A percentile compares a stretch with the other conserved stretches of the same genome.
These are phyloP conservation scores for Pituophis catenifer DNA, from an alignment of 2,113 vertebrate genomes.

Conservation along the genomic window DNA sequence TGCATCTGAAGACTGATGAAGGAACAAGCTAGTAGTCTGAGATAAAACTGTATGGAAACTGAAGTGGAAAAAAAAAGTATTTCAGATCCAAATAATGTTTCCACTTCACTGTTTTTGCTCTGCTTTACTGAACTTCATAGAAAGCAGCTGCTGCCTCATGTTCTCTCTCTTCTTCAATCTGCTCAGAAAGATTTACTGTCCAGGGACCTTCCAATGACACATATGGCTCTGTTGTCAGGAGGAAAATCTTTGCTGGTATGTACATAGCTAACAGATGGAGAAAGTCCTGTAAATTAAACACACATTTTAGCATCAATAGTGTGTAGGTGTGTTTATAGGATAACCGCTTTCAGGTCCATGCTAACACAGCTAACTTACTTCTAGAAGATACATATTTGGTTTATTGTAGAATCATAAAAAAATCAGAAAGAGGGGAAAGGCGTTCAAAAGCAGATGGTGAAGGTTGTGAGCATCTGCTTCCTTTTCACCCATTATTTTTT, in stretches of 20 bases:
- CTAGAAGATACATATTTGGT: constrained; percentile 55
- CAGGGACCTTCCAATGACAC: constrained; percentile 56
- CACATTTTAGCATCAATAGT: constrained; percentile 46
- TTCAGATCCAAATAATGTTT: constrained; percentile 49
- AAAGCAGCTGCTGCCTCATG: constrained; percentile 35
- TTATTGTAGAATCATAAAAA: constrained; percentile 34
- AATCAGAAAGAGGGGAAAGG: constrained; percentile 18
- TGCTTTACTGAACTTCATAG: constrained; percentile 53
- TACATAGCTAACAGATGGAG: constrained; percentile 58
- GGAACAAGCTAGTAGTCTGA: constrained; percentile 40
- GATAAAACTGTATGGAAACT: constrained; percentile 37
- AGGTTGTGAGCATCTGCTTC: constrained; percentile 7
- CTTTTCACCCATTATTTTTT: neutral
- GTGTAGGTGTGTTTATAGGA: constrained; percentile 21
- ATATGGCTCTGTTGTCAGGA: constrained; percentile 47
- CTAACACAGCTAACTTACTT: constrained; percentile 51
- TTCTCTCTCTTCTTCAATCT: constrained; percentile 42
- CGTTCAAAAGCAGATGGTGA: constrained; percentile 49
- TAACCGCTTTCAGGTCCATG: constrained; percentile 16
- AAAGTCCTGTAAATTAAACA: constrained; percentile 64
- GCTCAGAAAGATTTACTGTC: constrained; percentile 58
- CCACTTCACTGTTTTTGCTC: constrained; percentile 55
- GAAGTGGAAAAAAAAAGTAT: constrained; percentile 32
- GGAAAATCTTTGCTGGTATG: constrained; percentile 57
- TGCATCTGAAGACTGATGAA: constrained; percentile 42